Base-by-base conservation (phyloP, 2,113 vertebrate genomes). In the Gopherus flavomarginatus region DNA sequence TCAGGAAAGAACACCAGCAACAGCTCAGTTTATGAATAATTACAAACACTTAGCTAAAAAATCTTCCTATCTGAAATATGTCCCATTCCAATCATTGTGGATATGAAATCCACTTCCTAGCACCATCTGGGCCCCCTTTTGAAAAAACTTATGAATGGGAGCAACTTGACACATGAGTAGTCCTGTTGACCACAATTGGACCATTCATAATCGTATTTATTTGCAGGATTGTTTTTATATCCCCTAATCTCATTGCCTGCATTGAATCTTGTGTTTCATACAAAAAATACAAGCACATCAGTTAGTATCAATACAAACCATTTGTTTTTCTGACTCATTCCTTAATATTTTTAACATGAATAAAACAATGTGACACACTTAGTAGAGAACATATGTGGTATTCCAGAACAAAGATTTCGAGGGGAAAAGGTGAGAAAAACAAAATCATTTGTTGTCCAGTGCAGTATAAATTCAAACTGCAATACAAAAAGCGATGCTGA, bases 281-380 rank as follows among this genome's bases (percentile, higher is more conserved):
- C 4, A 17, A 83, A 90, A 59, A 84, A 81, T 31, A 3, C 24
- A 78, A 54, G 35, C 26, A 6, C 77, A 50, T 78, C 49, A 11
- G 11, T 19, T 38, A 77, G 19, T 13, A 6, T 13, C 50, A 0
- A 0, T 83, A 81, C 1, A 72, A 50, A 49, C 5, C 0, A 11
- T 29, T 27, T 83, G 26, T 21, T 89, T 91, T 35, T 29, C 27
- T 38, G 62, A 42, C 94, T 81, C 44, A 83, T 6, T 11, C 81
- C 11, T 3, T 88, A 13, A 5, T 13, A 5, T 38, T 88, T 24
- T 35, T 44, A 65, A 49, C 44, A 83, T 12, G 31, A 85, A 17
- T 75, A 75, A 11, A 22, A 42, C 19, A 75, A 38, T 21, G 65
- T 72, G n/a, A 72, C 77, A 44, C 5, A 83, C 83, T 2, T 0